Evolutionary conservation across 2,113 vertebrate species (phyloP), one percentile per base, ranked within the genome.

Genomic region (Pseudolaguvia tuberculata): DNA sequence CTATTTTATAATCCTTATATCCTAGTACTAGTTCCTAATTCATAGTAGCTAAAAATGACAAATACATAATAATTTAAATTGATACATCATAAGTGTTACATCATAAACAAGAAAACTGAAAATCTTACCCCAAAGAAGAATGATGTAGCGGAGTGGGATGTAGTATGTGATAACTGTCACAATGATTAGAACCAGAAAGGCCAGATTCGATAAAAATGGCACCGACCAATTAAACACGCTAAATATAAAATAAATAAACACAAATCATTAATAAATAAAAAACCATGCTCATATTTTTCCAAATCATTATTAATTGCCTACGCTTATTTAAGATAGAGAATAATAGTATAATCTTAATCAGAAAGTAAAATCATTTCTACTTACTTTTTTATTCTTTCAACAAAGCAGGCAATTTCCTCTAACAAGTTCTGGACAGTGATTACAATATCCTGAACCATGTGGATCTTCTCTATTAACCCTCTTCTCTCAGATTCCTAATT

Each of bases 181-280:
- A 0, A 83, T 79, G 50, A 78, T 62, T 39, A 99, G 91, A 4
- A 96, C 62, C 80, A 94, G 75, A n/a, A 95, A 92, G 72, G 96
- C 97, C 85, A 99, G 85, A 20, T 84, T 74, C 0, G 96, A 96
- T 69, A 99, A 91, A 85, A 99, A 98, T 0, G 97, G 96, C 70
- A 95, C 93, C 0, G 94, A 95, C 96, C 97, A 99, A 90, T 99
- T 99, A 82, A 99, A 99, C 0, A 90, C 94, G 86, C 97, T 99
- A 89, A 7, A 20, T 4, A 35, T 35, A 35, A 84, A 56, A 68
- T 57, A 71, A 52, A 72, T 56, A 4, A 39, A 6, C 9, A 61
- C 8, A 2, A 39, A 21, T 2, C 10, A 62, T n/a, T n/a, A 23
- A 23, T 35, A 17, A 47, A 25, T 17, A 29, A 18, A 4, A 47